Conservation (phyloP, 30 jellyfish, hydroid and myxozoan genomes). For the Hydractinia symbiolongicarpus region DNA sequence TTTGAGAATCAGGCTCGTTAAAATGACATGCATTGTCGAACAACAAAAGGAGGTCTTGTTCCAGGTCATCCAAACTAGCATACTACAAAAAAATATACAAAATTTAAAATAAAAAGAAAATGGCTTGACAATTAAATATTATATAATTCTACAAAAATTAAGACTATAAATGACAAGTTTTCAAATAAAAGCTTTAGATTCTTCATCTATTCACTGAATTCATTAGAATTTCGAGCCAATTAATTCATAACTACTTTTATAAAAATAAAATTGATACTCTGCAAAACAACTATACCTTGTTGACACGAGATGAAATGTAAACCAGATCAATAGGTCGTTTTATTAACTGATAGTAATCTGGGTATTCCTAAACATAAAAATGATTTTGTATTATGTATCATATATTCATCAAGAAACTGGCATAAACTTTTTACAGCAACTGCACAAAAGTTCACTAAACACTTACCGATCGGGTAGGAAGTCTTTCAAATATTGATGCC, state of each 20-base stretch:
- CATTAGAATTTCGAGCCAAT: no score
- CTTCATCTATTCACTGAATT: no score
- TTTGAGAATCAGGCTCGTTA: constrained; percentile 98
- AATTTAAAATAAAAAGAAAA: not conserved
- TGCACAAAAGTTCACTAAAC: not conserved
- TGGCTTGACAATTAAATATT: not conserved
- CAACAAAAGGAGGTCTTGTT: constrained; percentile 90
- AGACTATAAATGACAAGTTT: no score
- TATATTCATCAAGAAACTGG: not conserved
- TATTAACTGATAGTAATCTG: constrained; percentile 87
- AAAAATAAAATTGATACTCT: no score
- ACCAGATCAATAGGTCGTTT: constrained; percentile 90
- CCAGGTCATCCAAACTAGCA: constrained; percentile 73
- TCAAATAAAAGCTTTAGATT: no score
- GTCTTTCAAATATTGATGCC: constrained; percentile 23
- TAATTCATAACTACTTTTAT: no score
- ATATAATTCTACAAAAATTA: no score
- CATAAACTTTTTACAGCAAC: not conserved
- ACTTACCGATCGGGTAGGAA: constrained; percentile 28
- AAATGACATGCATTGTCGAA: constrained; percentile 97
- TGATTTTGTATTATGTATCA: not conserved
- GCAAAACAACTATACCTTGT: constrained; percentile 47
- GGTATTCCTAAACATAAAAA: constrained; percentile 66
- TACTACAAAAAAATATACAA: constrained; percentile 39
- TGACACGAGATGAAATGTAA: constrained; percentile 68